These are phyloP conservation scores for Eptatretus atami DNA, from an alignment of 2,797 vertebrate species.

Conservation along the genomic window DNA sequence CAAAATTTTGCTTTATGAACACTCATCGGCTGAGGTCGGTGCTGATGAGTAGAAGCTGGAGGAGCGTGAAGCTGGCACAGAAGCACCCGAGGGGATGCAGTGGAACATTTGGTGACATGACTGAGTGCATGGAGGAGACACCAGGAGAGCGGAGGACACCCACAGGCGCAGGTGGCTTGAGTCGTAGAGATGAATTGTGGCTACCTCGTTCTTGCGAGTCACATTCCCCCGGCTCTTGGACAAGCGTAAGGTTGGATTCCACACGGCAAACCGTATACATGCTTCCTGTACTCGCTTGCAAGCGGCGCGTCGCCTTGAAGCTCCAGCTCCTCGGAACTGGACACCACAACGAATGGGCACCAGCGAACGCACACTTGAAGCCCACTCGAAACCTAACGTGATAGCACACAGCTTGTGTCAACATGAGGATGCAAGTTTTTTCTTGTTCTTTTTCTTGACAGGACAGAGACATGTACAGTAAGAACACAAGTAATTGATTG, in stretches of 20 bases:
- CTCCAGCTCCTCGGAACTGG: conserved; percentile 46
- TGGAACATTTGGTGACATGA: no score
- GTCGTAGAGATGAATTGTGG: conserved; percentile 14
- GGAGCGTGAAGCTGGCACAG: not conserved
- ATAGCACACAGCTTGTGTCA: no score
- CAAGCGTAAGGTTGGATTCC: conserved; percentile 30
- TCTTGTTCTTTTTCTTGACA: no score
- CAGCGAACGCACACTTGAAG: conserved; percentile 58
- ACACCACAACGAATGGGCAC: conserved; percentile 49
- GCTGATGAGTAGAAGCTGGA: conserved; percentile 2
- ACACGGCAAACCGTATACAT: conserved; percentile 45
- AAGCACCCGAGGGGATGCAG: not conserved
- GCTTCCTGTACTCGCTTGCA: conserved; percentile 36
- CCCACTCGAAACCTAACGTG: conserved; percentile 40
- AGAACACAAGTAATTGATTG: no score
- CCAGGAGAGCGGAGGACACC: not conserved
- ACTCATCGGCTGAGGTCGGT: not conserved
- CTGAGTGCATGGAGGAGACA: not conserved
- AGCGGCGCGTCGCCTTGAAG: conserved; percentile 32
- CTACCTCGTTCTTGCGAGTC: conserved; percentile 13
- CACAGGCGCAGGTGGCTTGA: not conserved
- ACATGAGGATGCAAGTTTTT: no score
- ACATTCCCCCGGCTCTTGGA: conserved; percentile 21
- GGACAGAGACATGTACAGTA: no score
- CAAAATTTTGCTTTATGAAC: not conserved